A percentile compares a stretch with the other conserved stretches of the same genome.
Conservation (phyloP, 2,113 vertebrate genomes). For the Nothobranchius furzeri region DNA sequence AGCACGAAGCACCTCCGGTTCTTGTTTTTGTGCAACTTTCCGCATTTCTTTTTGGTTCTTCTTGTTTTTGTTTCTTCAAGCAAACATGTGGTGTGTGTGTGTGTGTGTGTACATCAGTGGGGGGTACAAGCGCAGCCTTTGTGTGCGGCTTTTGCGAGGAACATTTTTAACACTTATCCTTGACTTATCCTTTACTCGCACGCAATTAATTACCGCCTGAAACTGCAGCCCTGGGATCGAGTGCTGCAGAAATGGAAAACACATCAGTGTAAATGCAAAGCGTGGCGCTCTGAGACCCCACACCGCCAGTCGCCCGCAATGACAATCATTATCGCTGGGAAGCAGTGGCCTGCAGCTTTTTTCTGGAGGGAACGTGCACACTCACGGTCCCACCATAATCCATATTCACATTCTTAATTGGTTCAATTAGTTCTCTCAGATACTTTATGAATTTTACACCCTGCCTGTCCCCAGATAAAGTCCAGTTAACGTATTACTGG, state of each 20-base stretch:
- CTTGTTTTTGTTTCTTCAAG: slow-evolving; percentile 43
- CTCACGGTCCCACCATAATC: slow-evolving; percentile 59
- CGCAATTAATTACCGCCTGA: slow-evolving; percentile 65
- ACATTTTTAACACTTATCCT: slow-evolving; percentile 64
- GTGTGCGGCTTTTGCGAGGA: slow-evolving; percentile 40
- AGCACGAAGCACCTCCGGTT: slow-evolving; percentile 62
- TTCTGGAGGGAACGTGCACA: slow-evolving; percentile 56
- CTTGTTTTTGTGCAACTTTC: slow-evolving; percentile 54
- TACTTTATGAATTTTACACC: slow-evolving; percentile 74
- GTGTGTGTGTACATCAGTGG: slow-evolving; percentile 10
- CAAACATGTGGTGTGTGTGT: slow-evolving; percentile 27
- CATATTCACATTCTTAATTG: slow-evolving; percentile 75
- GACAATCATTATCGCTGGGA: slow-evolving; percentile 61
- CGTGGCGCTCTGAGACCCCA: slow-evolving; percentile 25
- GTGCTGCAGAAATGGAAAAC: slow-evolving; percentile 52
- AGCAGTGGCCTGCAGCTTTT: slow-evolving; percentile 53
- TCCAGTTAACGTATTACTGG: slow-evolving; percentile 71
- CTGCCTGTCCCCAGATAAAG: slow-evolving; percentile 73
- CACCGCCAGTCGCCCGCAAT: slow-evolving; percentile 55
- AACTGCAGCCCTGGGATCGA: slow-evolving; percentile 57
- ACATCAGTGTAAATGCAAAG: slow-evolving; percentile 51
- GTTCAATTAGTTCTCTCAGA: slow-evolving; percentile 75
- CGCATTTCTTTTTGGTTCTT: slow-evolving; percentile 38
- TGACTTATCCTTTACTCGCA: slow-evolving; percentile 62
- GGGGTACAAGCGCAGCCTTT: slow-evolving; percentile 35